Conservation (phyloP, 1,140 invertebrate genomes). For the Pseudobourletiella spinata region DNA sequence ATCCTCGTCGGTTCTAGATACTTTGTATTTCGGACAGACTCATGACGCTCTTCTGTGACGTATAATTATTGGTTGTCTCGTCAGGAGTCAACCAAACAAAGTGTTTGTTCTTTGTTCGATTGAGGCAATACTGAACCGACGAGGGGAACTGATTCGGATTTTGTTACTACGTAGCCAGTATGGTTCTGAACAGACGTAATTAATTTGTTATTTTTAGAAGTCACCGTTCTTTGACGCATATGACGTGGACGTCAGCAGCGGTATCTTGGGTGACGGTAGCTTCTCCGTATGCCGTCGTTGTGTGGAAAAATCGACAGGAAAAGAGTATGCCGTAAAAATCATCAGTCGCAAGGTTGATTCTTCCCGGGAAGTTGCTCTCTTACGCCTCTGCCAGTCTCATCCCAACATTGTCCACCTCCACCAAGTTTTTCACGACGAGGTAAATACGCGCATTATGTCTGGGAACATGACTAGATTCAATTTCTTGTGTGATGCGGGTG, state of each 20-base stretch:
- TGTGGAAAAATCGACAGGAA: slow-evolving; percentile 57
- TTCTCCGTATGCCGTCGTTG: slow-evolving; percentile 82
- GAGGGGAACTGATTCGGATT: not conserved
- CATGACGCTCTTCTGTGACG: no score
- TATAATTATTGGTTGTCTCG: not conserved
- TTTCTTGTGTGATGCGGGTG: no score
- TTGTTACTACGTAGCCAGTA: no score
- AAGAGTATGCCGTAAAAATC: slow-evolving; percentile 84
- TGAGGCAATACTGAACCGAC: not conserved
- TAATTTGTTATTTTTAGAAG: slow-evolving; percentile 50
- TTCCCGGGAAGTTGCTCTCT: slow-evolving; percentile 62
- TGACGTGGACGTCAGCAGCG: slow-evolving; percentile 55
- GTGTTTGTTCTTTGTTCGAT: no score
- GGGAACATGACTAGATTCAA: no score
- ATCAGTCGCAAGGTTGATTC: slow-evolving; percentile 68
- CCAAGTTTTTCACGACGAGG: slow-evolving; percentile 71
- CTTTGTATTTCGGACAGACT: no score
- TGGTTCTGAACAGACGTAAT: not conserved
- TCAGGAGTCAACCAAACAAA: no score
- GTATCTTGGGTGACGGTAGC: slow-evolving; percentile 73
- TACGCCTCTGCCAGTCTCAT: slow-evolving; percentile 75
- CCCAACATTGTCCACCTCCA: slow-evolving; percentile 76
- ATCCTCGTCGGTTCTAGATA: no score
- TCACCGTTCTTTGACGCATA: slow-evolving; percentile 80
- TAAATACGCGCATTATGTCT: slow-evolving; percentile 40